Evolutionary conservation across 2,797 vertebrate genomes (phyloP), one percentile per base, ranked within the genome.

Genomic region (Darevskia nairensis): DNA sequence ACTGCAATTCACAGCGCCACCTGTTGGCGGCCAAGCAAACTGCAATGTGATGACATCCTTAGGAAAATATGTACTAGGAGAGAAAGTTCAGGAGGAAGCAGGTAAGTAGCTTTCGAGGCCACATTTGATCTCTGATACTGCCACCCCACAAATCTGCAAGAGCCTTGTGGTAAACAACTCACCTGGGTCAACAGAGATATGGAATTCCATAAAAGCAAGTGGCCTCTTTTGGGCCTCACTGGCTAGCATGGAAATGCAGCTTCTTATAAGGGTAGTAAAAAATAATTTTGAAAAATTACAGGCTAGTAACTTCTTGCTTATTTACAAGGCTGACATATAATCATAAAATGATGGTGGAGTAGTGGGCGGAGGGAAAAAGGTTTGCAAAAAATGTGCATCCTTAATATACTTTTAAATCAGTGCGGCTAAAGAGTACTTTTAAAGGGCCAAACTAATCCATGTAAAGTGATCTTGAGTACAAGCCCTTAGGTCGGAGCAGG

Each of bases 381-480:
- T 74, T 21, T 50, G 3, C 3, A 35, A 29, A 6, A 41, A 17
- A 2, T 9, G 4, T 55, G 72, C 61, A 55, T 74, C 8, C 64
- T 77, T 76, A 41, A 25, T 32, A 27, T n/a, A 11, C 39, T 85
- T 15, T 85, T 75, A 64, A 81, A 81, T 41, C 41, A 68, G 7
- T 25, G 1, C n/a, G 8, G 9, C n/a, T 39, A 32, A 71, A 44
- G 11, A 80, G 13, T 75, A 55, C 55, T 50, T 50, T 85, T 68
- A 66, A 55, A 75, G 59, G 55, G 29, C 10, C n/a, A 39, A n/a
- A 69, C 41, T 86, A 59, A 86, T 77, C 72, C 71, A 32, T 13
- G 46, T 77, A 44, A 85, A 86, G 72, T 59, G 44, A 82, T 86
- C 84, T 55, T 27, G 71, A 82, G 27, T 82, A 23, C 71, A 85